Percentiles rank a stretch among this genome's conserved stretches.
Evolutionary conservation across 2,888 invertebrate species (phyloP).

Genomic region (Clitarchus hookeri): DNA sequence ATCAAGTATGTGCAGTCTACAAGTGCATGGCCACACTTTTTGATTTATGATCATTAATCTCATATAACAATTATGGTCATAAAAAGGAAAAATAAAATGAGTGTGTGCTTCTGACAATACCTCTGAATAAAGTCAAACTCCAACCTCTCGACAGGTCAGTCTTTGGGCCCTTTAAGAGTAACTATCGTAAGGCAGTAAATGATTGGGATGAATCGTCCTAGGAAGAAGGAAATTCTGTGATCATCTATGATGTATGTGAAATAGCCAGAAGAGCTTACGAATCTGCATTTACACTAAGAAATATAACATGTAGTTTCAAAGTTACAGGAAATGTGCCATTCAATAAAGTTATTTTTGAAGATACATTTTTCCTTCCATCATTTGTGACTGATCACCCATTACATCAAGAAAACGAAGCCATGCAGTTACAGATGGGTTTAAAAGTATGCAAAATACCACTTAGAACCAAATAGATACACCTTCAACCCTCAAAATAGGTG

Average conservation of each 20-base stretch:
- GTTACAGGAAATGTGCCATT: constrained; percentile 43
- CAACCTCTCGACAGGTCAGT: constrained; percentile 50
- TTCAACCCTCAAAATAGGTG: no score
- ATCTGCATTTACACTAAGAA: constrained; percentile 36
- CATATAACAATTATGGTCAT: constrained; percentile 45
- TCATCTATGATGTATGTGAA: constrained; percentile 45
- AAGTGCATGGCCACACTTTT: constrained; percentile 41
- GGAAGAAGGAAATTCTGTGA: constrained; percentile 46
- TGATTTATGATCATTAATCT: constrained; percentile 46
- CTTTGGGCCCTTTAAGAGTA: constrained; percentile 49
- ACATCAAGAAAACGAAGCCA: no score
- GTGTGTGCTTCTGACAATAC: constrained; percentile 48
- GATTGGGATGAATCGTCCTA: constrained; percentile 47
- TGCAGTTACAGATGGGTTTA: no score
- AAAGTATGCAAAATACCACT: no score
- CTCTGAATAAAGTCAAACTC: constrained; percentile 50
- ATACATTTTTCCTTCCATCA: constrained; percentile 33
- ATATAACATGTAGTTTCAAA: constrained; percentile 42
- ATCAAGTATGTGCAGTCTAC: constrained; percentile 41
- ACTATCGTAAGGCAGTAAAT: constrained; percentile 46
- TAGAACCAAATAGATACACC: no score
- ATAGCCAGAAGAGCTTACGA: constrained; percentile 33
- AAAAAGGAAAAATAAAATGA: constrained; percentile 49
- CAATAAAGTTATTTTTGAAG: constrained; percentile 43
- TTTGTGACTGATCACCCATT: constrained; percentile 10